These are phyloP conservation scores for Orthonevra nobilis DNA, from an alignment of 2,888 invertebrate genomes.

Conservation along the genomic window DNA sequence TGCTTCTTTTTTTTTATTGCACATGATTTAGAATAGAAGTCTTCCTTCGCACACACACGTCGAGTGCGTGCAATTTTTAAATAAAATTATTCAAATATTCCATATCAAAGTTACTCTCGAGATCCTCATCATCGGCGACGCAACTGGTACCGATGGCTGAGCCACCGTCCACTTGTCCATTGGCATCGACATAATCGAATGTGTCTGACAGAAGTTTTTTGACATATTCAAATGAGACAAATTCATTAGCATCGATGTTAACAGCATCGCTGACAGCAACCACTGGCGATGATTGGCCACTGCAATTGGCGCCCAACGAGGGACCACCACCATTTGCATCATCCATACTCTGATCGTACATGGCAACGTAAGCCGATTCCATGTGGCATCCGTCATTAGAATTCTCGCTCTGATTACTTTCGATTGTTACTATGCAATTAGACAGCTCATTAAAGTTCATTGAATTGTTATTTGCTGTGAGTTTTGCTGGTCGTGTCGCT, in stretches of 20 bases:
- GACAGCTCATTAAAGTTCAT: conserved; percentile 81
- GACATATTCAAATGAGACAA: conserved; percentile 80
- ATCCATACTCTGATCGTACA: conserved; percentile 13
- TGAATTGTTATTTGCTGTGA: conserved; percentile 77
- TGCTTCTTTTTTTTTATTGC: background rate
- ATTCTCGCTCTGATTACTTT: conserved; percentile 76
- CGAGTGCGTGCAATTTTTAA: too few relatives aligned
- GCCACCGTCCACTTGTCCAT: conserved; percentile 16
- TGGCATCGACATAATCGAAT: conserved; percentile 74
- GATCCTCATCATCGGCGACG: conserved; percentile 60
- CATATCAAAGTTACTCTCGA: conserved; percentile 77
- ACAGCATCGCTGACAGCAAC: conserved; percentile 22
- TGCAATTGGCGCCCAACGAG: conserved; percentile 22
- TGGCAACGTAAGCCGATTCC: conserved; percentile 57
- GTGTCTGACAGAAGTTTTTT: conserved; percentile 79
- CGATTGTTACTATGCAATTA: conserved; percentile 80
- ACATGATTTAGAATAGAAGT: conserved; percentile 5
- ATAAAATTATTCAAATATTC: conserved; percentile 78
- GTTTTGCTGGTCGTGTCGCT: conserved; percentile 44
- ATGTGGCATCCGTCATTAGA: conserved; percentile 71
- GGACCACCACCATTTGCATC: background rate
- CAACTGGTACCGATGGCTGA: conserved; percentile 11
- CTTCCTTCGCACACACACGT: too few relatives aligned
- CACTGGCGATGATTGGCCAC: conserved; percentile 32
- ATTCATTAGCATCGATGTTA: conserved; percentile 73